These are phyloP conservation scores for Hofmannophila pseudospretella DNA, from an alignment of 2,888 invertebrate genomes.

Conservation along the genomic window DNA sequence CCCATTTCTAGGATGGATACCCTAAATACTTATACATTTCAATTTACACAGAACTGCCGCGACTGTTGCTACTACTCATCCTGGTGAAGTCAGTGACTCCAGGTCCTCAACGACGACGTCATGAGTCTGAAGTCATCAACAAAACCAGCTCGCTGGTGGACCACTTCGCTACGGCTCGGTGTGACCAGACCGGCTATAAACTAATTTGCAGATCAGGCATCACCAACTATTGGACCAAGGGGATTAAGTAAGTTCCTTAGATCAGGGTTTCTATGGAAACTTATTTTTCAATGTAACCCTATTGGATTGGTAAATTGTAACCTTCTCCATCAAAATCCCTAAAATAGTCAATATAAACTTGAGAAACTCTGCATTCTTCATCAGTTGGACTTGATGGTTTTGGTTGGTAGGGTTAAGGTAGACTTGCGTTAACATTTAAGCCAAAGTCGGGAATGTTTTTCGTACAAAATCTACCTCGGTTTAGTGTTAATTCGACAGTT, in stretches of 20 bases:
- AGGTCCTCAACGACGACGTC: slow-evolving; percentile 30
- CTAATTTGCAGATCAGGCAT: slow-evolving; percentile 48
- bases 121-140: slow-evolving; percentile 23
- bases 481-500: too few relatives aligned
- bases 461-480: too few relatives aligned
- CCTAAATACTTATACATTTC: too few relatives aligned
- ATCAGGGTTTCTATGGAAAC: neutral
- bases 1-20: too few relatives aligned
- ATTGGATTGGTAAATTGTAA: too few relatives aligned
- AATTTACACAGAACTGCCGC: slow-evolving; percentile 22
- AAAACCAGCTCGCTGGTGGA: slow-evolving; percentile 43
- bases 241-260: slow-evolving; percentile 35
- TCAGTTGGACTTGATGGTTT: too few relatives aligned
- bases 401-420: too few relatives aligned
- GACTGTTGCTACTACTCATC: slow-evolving; percentile 29
- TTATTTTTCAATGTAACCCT: neutral
- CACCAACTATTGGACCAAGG: slow-evolving; percentile 39
- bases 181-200: slow-evolving; percentile 27
- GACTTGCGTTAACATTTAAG: too few relatives aligned
- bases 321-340: too few relatives aligned
- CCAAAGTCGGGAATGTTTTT: too few relatives aligned
- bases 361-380: too few relatives aligned
- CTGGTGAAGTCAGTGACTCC: slow-evolving; percentile 35
- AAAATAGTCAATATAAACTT: too few relatives aligned
- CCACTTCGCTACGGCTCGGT: slow-evolving; percentile 32